Conservation (phyloP, 1,140 invertebrate genomes). For the Anastatus disparis region DNA sequence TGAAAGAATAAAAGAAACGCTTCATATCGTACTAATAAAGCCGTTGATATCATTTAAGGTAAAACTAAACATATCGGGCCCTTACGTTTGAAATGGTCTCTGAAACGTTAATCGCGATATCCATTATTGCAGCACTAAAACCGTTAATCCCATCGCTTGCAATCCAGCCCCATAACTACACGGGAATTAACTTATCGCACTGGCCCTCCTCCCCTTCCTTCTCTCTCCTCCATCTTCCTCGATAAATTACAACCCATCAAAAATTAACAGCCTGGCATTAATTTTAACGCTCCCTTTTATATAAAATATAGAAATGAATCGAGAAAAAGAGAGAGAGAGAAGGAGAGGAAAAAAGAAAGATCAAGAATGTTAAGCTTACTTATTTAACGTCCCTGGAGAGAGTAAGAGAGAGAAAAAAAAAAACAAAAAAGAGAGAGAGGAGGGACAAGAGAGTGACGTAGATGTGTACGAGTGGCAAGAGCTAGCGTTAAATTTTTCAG, state of each 20-base stretch:
- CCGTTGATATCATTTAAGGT: too few relatives aligned
- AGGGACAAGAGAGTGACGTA: neutral
- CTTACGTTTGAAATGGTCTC: too few relatives aligned
- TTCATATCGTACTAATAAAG: too few relatives aligned
- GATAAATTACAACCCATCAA: slow-evolving; percentile 6
- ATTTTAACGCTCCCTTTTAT: neutral
- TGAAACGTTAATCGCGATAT: too few relatives aligned
- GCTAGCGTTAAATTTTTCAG: slow-evolving; percentile 49
- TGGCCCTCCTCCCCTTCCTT: neutral
- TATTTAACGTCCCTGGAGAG: slow-evolving; percentile 1
- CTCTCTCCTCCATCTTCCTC: neutral
- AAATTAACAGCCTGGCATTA: neutral
- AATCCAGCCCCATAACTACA: too few relatives aligned
- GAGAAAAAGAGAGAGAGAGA: neutral
- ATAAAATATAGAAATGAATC: slow-evolving; percentile 16
- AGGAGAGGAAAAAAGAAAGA: neutral
- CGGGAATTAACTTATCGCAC: slow-evolving; percentile 5
- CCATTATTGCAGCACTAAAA: neutral
- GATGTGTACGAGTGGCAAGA: slow-evolving; percentile 7
- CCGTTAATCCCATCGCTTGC: neutral
- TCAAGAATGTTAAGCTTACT: neutral
- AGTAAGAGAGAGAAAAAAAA: neutral
- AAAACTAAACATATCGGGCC: too few relatives aligned
- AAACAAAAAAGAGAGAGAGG: neutral
- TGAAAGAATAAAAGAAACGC: too few relatives aligned